Conservation (phyloP, 2,888 invertebrate species). For the Deroplatys truncata region DNA sequence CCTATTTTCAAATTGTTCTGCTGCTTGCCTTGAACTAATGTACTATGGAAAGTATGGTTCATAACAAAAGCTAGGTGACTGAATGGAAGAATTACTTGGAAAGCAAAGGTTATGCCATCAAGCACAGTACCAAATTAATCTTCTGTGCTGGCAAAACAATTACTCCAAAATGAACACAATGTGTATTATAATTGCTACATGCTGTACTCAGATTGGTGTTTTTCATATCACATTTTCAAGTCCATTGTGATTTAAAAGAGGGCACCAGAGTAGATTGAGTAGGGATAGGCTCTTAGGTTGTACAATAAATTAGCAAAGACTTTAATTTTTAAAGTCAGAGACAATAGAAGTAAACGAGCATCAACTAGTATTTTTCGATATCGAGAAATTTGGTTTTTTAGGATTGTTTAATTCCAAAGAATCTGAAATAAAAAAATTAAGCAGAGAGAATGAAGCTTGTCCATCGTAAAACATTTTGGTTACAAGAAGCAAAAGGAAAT, state of each 20-base stretch:
- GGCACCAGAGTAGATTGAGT: conserved; percentile 28
- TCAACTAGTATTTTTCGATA: conserved; percentile 23
- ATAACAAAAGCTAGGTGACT: background rate
- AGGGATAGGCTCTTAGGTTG: conserved; percentile 15
- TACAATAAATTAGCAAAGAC: conserved; percentile 12
- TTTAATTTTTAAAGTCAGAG: conserved; percentile 21
- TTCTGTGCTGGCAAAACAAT: too few relatives aligned
- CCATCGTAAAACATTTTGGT: background rate
- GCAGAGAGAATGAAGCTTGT: background rate
- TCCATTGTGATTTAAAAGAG: conserved; percentile 30
- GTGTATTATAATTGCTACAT: conserved; percentile 24
- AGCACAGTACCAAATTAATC: background rate
- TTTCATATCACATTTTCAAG: conserved; percentile 32
- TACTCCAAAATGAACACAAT: conserved; percentile 16
- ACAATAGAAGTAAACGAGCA: conserved; percentile 20
- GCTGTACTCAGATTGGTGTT: conserved; percentile 26
- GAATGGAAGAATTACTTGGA: background rate
- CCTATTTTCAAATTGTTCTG: conserved; percentile 16
- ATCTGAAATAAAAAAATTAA: background rate
- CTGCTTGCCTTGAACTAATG: conserved; percentile 16
- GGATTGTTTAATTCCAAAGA: conserved; percentile 8
- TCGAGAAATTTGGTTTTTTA: conserved; percentile 15
- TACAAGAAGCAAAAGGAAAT: background rate
- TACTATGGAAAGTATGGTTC: conserved; percentile 1
- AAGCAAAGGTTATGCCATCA: background rate